Evolutionary conservation across 1,140 invertebrate genomes (phyloP).

Genomic region (Elymnias hypermnestra): DNA sequence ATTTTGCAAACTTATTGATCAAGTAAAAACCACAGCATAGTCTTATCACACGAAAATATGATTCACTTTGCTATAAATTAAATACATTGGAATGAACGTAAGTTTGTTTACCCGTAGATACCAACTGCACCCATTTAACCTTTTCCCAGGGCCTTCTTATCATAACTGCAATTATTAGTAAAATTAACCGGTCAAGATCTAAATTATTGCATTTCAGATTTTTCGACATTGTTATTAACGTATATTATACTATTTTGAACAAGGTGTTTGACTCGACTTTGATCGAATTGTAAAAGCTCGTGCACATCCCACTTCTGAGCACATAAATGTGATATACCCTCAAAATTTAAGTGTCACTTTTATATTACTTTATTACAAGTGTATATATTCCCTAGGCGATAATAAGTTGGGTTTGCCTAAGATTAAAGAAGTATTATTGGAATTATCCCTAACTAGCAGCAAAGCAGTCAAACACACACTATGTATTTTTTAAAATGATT

Average conservation of each 20-base stretch:
- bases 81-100: neutral
- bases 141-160: conserved; percentile 25
- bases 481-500: too few species aligned
- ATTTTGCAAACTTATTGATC: neutral
- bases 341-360: too few species aligned
- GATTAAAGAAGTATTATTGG: too few species aligned
- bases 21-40: neutral
- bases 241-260: neutral
- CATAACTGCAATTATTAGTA: conserved; percentile 22
- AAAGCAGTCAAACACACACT: too few species aligned
- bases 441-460: too few species aligned
- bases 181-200: conserved; percentile 24
- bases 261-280: neutral
- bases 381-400: too few species aligned
- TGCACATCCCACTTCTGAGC: too few species aligned
- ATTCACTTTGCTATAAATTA: conserved; percentile 7
- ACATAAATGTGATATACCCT: too few species aligned
- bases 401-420: too few species aligned
- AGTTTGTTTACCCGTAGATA: conserved; percentile 3
- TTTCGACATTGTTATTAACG: conserved; percentile 1
- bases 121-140: conserved; percentile 23
- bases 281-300: too few species aligned
- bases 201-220: conserved; percentile 25
- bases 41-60: conserved; percentile 6
- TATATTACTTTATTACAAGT: too few species aligned